Evolutionary conservation across 2,797 vertebrate species (phyloP).

Genomic region (Muscicapa comitata): DNA sequence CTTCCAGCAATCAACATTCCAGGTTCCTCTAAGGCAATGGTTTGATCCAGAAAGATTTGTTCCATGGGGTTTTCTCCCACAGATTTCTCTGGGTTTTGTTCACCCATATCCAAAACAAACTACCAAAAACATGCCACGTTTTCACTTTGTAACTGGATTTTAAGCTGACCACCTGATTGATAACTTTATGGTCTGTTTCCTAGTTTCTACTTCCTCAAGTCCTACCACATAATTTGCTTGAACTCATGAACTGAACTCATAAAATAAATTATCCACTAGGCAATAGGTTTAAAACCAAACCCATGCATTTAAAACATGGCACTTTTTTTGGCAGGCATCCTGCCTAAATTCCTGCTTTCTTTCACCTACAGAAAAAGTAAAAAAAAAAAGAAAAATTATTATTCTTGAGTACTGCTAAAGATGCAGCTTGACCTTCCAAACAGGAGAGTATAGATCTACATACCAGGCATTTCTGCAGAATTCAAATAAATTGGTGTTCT

Average conservation of each 20-base stretch:
- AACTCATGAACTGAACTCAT: background rate
- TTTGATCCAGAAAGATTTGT: background rate
- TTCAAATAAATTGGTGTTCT: background rate
- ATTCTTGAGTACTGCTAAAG: background rate
- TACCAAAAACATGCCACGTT: fast-evolving
- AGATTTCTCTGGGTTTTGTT: background rate
- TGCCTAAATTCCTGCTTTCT: background rate
- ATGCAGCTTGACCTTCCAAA: background rate
- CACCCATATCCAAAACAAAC: background rate
- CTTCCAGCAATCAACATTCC: background rate
- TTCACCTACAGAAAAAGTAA: background rate
- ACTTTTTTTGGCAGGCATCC: background rate
- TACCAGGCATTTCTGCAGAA: background rate
- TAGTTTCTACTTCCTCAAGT: background rate
- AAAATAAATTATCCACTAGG: background rate
- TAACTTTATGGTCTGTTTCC: background rate
- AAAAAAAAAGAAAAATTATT: background rate
- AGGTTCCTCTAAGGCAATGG: background rate
- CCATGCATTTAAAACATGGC: background rate
- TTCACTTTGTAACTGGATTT: background rate
- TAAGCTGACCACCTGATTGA: background rate
- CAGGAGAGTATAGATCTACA: background rate
- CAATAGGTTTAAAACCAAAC: background rate
- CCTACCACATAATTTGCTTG: background rate
- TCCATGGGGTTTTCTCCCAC: background rate